Percentiles rank a stretch among this genome's conserved stretches.
Conservation (phyloP, 2,113 vertebrate species). For the Catagonus wagneri region DNA sequence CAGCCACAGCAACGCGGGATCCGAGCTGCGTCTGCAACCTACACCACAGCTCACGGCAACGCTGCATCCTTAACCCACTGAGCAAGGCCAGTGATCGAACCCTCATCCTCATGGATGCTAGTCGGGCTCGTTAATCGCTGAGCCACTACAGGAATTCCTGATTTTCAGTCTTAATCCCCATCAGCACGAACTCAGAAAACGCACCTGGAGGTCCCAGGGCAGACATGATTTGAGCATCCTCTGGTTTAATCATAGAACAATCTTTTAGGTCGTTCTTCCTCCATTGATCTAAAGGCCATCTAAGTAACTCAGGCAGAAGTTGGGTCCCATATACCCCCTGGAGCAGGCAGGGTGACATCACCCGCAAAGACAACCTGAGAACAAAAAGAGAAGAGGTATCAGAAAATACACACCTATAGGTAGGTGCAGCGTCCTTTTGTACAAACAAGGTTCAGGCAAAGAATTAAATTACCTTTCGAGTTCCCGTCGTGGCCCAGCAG, state of each 20-base stretch:
- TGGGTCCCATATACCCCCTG: constrained; percentile 93
- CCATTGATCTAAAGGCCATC: constrained; percentile 93
- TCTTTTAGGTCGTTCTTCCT: constrained; percentile 94
- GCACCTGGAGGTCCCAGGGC: constrained; percentile 94
- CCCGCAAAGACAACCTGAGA: constrained; percentile 93
- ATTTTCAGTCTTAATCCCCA: too few relatives aligned
- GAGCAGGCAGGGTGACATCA: constrained; percentile 94
- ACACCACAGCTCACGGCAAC: too few relatives aligned
- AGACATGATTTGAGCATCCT: constrained; percentile 91
- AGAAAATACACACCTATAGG: background rate
- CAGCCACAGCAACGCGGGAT: too few relatives aligned
- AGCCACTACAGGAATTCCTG: too few relatives aligned
- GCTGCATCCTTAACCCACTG: too few relatives aligned
- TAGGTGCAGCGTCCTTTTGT: too few relatives aligned
- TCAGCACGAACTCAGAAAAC: constrained; percentile 8
- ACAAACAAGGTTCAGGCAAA: background rate
- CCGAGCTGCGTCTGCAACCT: too few relatives aligned
- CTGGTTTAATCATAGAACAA: constrained; percentile 89
- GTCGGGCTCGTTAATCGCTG: too few relatives aligned
- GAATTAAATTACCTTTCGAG: background rate
- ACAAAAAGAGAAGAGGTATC: background rate
- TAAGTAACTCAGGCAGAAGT: constrained; percentile 92
- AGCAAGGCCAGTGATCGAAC: too few relatives aligned
- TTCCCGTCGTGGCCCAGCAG: too few relatives aligned
- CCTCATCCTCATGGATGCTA: too few relatives aligned